Base-by-base conservation (phyloP, 2,888 invertebrate species). In the Oeneis ivallda region DNA sequence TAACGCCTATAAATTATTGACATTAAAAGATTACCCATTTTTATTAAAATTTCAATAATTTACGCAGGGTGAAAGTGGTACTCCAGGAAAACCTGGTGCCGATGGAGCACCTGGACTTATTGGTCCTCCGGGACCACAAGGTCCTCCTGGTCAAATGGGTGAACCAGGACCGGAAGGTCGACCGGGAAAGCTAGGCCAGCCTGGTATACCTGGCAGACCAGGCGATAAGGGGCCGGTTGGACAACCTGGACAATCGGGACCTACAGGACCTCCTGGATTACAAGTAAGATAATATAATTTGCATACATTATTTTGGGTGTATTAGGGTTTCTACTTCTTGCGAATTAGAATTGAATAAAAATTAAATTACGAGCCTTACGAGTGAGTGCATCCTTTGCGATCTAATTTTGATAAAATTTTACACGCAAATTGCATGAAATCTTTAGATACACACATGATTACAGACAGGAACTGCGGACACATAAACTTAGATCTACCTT, bases 151-250 rank as follows among this genome's bases (percentile, higher is more conserved):
- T 15, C 92, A 93, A 0, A 85, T 92, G 76, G 94, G 94, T n/a
- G 92, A 92, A 68, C 87, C 88, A 13, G 94, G 94, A 0, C 92
- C 93, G 2, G 93, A 93, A 58, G 94, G 94, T 5, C 85, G 94
- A 1, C 84, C 94, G 0, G 96, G 96, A 7, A 96, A 96, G 80
- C 87, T 93, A 62, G 96, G 96, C 2, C 93, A 94, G 45, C 93
- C 95, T 0, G 96, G 96, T 54, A 93, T 96, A 69, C 80, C 94
- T 3, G 96, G 96, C 43, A 87, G 96, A 70, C 93, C 94, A 19
- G 96, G 96, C 26, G 96, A 96, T 77, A 96, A 96, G 77, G 96
- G 96, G 60, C 95, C 95, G 0, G 83, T 92, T 15, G 96, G 96
- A 61, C 85, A 92, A 62, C 83, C 93, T 7, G 96, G 96, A 4